A percentile compares a stretch with the other conserved stretches of the same genome.
Evolutionary conservation across 2,797 vertebrate genomes (phyloP).

Genomic region (Vespertilio murinus): DNA sequence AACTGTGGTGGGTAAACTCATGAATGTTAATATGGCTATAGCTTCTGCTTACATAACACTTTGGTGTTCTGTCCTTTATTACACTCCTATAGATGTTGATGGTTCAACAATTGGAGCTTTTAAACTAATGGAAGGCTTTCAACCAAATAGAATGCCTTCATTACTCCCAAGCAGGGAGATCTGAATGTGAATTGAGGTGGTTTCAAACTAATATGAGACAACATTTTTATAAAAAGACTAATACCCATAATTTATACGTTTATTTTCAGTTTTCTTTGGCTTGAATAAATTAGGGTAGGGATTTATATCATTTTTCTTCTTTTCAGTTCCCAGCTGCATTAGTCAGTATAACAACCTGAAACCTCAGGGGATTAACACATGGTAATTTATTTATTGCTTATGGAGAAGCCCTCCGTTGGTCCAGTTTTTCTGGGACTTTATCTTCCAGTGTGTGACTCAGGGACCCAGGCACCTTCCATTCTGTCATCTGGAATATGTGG

Average conservation of each 20-base stretch:
- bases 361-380: neutral
- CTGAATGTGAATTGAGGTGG: slow-evolving; percentile 62
- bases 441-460: neutral
- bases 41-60: slow-evolving; percentile 53
- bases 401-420: neutral
- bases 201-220: slow-evolving; percentile 65
- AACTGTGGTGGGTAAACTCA: slow-evolving; percentile 59
- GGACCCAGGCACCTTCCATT: neutral
- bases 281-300: slow-evolving; percentile 49
- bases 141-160: slow-evolving; percentile 63
- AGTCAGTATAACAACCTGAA: neutral
- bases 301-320: slow-evolving; percentile 45
- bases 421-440: neutral
- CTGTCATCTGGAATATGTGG: neutral
- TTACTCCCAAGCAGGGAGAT: slow-evolving; percentile 49
- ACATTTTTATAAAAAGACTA: slow-evolving; percentile 61
- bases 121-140: slow-evolving; percentile 75
- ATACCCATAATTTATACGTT: slow-evolving; percentile 68
- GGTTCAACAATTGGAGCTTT: slow-evolving; percentile 76
- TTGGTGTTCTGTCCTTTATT: slow-evolving; percentile 66
- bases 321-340: neutral
- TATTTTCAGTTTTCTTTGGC: slow-evolving; percentile 68
- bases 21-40: slow-evolving; percentile 67
- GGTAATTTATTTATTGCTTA: neutral
- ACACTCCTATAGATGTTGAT: slow-evolving; percentile 50